Base-by-base conservation (phyloP, 2,113 vertebrate species). In the Eurystomus gularis region DNA sequence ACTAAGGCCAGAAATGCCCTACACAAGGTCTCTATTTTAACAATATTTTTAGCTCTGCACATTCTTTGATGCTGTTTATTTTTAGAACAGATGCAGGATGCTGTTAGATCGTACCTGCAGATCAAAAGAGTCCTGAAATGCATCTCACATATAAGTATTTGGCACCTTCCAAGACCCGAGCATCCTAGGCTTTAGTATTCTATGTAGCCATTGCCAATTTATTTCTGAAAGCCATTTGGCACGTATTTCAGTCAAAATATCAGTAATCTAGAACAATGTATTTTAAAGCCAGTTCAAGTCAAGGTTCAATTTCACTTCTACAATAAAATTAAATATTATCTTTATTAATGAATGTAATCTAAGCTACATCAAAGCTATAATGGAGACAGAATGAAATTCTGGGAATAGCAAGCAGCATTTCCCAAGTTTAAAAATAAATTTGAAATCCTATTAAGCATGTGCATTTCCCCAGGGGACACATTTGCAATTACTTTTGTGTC, bases 381-480 rank as follows among this genome's bases (percentile, higher is more conserved):
- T 19, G 35, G 68, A 94, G 71, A 92, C 40, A 65, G 52, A 95
- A 92, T 65, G 93, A 91, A 95, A 86, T 96, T 96, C 94, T 96
- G 89, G 94, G 91, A 96, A 95, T 44, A 92, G 17, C 44, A 88
- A 44, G 62, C 83, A 94, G 80, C 76, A 80, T 61, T 96, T 96
- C 83, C 89, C 91, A 86, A 88, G 76, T 77, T 83, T 52, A 96
- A 95, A 95, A 96, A 94, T 95, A 96, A 96, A 95, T 94, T 33
- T 92, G 13, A 86, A 72, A 88, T 73, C 39, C 76, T 94, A 92
- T 94, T 87, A 88, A 92, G 90, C 13, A 29, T 6, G 4, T 65
- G 62, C 80, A 40, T 86, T 88, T 95, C 58, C 57, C 77, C 69
- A 75, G 3, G 48, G 33, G 40, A 85, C 54, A 75, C 6, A 64